Conservation (phyloP, 2,797 vertebrate species). For the Macropus fuliginosus region DNA sequence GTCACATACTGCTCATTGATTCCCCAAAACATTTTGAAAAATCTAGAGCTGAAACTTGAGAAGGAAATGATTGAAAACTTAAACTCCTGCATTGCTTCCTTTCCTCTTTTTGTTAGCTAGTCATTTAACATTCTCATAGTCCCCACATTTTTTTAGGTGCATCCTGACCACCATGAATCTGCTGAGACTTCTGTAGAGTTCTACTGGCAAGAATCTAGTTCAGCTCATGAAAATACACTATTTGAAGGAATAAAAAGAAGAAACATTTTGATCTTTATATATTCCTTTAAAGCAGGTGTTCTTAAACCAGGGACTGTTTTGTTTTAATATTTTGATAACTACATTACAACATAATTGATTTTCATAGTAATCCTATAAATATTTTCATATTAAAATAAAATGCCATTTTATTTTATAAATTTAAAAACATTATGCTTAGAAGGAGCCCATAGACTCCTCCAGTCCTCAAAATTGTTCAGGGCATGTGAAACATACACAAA, state of each 20-base stretch:
- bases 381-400: too few species aligned
- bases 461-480: too few species aligned
- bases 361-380: too few species aligned
- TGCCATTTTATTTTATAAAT: too few species aligned
- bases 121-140: slow-evolving; percentile 20
- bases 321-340: background rate
- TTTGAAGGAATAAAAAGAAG: background rate
- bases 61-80: background rate
- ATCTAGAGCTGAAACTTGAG: slow-evolving; percentile 14
- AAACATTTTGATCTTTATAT: background rate
- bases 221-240: background rate
- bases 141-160: background rate
- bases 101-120: slow-evolving; percentile 28
- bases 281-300: background rate
- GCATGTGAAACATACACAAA: too few species aligned
- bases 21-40: slow-evolving; percentile 26
- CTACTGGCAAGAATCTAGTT: background rate
- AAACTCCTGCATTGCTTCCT: background rate
- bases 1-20: slow-evolving; percentile 5
- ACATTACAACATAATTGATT: background rate
- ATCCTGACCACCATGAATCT: background rate
- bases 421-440: too few species aligned
- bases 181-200: background rate
- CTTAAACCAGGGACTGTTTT: background rate
- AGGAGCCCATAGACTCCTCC: too few species aligned